Evolutionary conservation across 2,888 invertebrate species (phyloP).

Genomic region (Automeris io): DNA sequence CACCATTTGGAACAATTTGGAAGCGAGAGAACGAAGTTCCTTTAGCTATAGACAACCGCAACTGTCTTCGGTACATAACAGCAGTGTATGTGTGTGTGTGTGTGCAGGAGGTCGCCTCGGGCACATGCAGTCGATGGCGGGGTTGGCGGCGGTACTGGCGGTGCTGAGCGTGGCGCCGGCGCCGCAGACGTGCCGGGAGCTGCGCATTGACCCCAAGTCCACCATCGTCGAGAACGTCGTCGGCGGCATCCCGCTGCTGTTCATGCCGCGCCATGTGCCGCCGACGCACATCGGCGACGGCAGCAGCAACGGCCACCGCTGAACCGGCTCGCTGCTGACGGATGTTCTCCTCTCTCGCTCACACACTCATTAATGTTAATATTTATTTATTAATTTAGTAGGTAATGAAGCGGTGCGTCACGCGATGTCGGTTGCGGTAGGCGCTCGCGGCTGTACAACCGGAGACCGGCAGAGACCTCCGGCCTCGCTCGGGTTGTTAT

Average conservation of each 20-base stretch:
- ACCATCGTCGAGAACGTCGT: conserved; percentile 37
- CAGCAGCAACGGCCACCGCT: conserved; percentile 19
- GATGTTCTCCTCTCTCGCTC: no score
- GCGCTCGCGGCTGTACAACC: no score
- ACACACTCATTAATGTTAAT: no score
- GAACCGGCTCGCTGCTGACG: conserved; percentile 22
- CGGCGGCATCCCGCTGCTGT: conserved; percentile 42
- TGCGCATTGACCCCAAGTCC: conserved; percentile 34
- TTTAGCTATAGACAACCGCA: no score
- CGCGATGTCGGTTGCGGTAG: no score
- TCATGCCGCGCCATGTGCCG: conserved; percentile 19
- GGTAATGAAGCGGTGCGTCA: no score
- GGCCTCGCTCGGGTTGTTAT: no score
- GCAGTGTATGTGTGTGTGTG: conserved; percentile 1
- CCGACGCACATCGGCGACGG: neutral
- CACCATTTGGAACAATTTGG: no score
- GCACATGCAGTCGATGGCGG: conserved; percentile 54
- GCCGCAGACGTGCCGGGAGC: conserved; percentile 24
- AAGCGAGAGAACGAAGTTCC: no score
- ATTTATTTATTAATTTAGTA: no score
- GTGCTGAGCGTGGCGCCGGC: conserved; percentile 36
- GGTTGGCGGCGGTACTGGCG: conserved; percentile 45
- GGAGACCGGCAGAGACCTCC: no score
- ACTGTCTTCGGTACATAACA: no score
- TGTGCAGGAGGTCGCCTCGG: conserved; percentile 47